These are phyloP conservation scores for Monoplex corrugatus DNA, from an alignment of 2,888 invertebrate genomes.

Conservation along the genomic window DNA sequence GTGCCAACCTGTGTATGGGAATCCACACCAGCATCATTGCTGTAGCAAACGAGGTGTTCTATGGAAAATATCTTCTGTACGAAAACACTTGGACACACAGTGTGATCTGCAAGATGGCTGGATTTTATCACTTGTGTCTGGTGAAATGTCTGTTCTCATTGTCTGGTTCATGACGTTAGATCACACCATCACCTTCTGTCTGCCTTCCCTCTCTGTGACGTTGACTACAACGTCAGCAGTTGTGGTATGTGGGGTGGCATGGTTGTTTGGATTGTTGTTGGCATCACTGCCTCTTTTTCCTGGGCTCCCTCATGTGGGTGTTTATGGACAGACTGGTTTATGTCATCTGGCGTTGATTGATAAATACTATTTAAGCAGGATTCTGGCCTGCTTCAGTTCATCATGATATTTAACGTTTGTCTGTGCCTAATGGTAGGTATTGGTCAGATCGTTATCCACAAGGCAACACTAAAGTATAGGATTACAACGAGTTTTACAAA, in stretches of 20 bases:
- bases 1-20: neutral
- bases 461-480: neutral
- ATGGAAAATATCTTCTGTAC: neutral
- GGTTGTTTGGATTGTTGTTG: neutral
- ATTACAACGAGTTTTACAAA: neutral
- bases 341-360: neutral
- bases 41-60: neutral
- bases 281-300: neutral
- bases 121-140: neutral
- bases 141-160: neutral
- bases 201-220: neutral
- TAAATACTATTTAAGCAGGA: neutral
- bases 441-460: neutral
- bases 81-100: neutral
- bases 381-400: neutral
- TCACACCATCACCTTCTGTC: neutral
- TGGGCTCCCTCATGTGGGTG: neutral
- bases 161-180: neutral
- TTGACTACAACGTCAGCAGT: neutral
- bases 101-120: neutral
- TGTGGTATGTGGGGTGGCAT: neutral
- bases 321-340: neutral
- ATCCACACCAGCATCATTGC: neutral
- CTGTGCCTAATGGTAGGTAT: neutral
- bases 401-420: neutral